Evolutionary conservation across 2,113 vertebrate genomes (phyloP), one percentile per base, ranked within the genome.

Genomic region (Urocitellus parryii): DNA sequence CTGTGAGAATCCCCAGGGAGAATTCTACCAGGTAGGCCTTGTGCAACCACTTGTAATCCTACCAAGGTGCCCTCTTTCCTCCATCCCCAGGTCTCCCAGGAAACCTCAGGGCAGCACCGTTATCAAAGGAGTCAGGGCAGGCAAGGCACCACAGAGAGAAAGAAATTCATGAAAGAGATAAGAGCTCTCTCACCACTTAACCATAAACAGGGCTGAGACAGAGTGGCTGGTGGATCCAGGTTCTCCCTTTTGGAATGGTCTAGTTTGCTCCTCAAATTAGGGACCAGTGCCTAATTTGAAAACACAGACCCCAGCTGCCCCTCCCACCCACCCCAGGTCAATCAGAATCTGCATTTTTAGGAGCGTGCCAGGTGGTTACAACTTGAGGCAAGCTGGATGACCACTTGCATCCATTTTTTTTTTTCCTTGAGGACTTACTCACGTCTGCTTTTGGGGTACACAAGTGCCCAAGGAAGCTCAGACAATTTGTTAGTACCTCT

Each of bases 141-240:
- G 24, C 72, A 95, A 74, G 34, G 4, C 0, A 78, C 27, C 51
- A n/a, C 84, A 37, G 37, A 84, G 12, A 72, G 3, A 48, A 56
- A 61, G 22, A 34, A 34, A 20, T 17, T 39, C 13, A 11, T n/a
- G 48, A 51, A 42, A 39, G n/a, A 53, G 32, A 37, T 17, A 63
- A 88, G 8, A 7, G 29, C 25, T 70, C 4, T 67, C 37, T 82
- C 18, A 7, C 5, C 56, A 10, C 22, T 78, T 56, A 14, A 42
- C 16, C 27, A 61, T 16, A 13, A 7, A 17, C 27, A 25, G 61
- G 13, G 3, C 22, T 92, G 42, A 39, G n/a, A 32, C 34, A 34
- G 32, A 42, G 8, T 0, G 0, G 3, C 10, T 22, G 32, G 2
- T 0, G 4, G 10, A 24, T 51, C 81, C 48, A 1, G 0, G 16